Conservation (phyloP, 2,797 vertebrate genomes). For the Chiroxiphia lanceolata region DNA sequence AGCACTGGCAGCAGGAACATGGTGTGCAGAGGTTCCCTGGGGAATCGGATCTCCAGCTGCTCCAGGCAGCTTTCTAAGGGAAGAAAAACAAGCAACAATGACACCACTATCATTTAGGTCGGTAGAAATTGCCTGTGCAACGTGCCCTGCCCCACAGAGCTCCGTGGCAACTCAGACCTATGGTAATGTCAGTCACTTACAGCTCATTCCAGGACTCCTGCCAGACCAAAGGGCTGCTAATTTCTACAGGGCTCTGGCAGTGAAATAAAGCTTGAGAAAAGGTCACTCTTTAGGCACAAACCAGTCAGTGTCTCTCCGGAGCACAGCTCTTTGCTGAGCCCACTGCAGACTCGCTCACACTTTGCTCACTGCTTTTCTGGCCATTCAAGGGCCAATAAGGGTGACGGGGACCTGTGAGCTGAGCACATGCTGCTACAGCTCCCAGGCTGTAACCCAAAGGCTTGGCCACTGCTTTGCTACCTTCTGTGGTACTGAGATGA, state of each 20-base stretch:
- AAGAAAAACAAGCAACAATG: constrained; percentile 7
- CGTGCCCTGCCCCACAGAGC: rapidly evolving
- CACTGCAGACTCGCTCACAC: rapidly evolving
- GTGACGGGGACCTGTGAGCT: background rate
- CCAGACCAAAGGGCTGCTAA: background rate
- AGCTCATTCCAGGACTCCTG: background rate
- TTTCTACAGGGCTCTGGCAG: background rate
- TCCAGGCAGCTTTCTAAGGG: constrained; percentile 79
- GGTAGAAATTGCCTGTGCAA: background rate
- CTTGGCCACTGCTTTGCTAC: background rate
- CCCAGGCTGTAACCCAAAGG: background rate
- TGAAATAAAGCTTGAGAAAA: background rate
- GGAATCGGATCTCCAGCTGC: constrained; percentile 83
- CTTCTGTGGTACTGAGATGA: background rate
- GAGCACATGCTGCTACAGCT: background rate
- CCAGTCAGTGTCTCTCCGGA: background rate
- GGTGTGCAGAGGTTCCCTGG: constrained; percentile 75
- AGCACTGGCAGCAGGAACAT: constrained; percentile 77
- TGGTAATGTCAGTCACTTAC: background rate
- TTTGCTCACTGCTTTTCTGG: background rate
- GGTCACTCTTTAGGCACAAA: background rate
- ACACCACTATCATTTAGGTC: too few species aligned
- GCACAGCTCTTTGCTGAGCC: background rate
- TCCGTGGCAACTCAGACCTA: background rate
- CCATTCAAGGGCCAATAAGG: background rate